Percentiles rank a stretch among this genome's conserved stretches.
phyloP scores from a whole-genome alignment of 2,113 vertebrate genomes.

The Acinonyx jubatus region DNA sequence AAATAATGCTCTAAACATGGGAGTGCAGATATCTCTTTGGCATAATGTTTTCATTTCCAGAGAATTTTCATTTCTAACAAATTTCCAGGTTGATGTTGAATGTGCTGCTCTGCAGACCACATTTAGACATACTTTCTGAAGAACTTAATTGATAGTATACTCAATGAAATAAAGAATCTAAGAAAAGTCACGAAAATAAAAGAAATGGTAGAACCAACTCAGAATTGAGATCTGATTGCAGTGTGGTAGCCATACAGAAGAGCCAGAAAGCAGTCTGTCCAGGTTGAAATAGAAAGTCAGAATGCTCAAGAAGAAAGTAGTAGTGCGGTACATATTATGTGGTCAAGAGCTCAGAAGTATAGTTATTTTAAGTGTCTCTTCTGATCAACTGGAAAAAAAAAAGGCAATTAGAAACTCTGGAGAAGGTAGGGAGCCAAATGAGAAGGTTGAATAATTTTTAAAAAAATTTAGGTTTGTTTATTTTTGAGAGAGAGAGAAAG shows the following conservation, averaged over 20 bases:
- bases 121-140: background rate
- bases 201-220: background rate
- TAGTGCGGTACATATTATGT: background rate
- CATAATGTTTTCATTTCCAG: background rate
- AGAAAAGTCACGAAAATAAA: background rate
- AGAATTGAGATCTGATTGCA: background rate
- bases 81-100: background rate
- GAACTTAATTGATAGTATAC: background rate
- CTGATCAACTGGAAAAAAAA: background rate
- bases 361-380: background rate
- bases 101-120: background rate
- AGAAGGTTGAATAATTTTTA: background rate
- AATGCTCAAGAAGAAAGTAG: background rate
- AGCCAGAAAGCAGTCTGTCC: background rate
- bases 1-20: background rate
- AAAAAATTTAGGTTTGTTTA: too few relatives aligned
- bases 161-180: background rate
- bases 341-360: background rate
- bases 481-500: too few relatives aligned
- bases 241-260: background rate
- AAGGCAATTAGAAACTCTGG: background rate
- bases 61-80: background rate
- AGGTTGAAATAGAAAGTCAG: background rate
- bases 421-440: background rate
- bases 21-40: background rate